Conservation (phyloP, 2,797 vertebrate genomes). For the Somateria mollissima region DNA sequence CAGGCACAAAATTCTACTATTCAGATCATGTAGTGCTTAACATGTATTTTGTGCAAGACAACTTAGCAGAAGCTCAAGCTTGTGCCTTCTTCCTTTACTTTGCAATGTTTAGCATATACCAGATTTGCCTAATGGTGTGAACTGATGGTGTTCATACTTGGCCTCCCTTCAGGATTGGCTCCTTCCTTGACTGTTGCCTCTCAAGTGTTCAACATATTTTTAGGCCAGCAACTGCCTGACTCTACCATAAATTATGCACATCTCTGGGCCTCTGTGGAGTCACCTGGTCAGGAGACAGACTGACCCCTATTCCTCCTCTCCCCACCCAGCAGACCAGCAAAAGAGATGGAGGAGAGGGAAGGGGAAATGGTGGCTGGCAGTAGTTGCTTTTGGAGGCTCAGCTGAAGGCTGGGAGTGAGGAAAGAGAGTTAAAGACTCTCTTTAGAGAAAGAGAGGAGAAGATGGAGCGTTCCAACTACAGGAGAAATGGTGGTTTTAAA, state of each 20-base stretch:
- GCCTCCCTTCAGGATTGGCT: not conserved
- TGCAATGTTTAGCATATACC: not conserved
- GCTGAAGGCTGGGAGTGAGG: not conserved
- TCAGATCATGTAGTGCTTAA: not conserved
- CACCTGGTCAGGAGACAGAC: not conserved
- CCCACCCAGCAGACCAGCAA: not conserved
- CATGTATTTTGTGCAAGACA: not conserved
- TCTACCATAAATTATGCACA: rapidly evolving
- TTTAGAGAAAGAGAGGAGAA: not conserved
- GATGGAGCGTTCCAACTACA: not conserved
- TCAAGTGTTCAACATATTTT: constrained; percentile 42
- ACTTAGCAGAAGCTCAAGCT: not conserved
- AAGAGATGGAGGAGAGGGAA: not conserved
- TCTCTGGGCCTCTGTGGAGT: not conserved
- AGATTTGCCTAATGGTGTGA: not conserved
- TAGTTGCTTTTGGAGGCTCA: not conserved
- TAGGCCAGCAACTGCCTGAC: not conserved
- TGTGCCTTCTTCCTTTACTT: not conserved
- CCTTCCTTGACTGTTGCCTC: not conserved
- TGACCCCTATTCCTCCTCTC: not conserved
- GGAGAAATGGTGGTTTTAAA: not conserved
- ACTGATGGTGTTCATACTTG: not conserved
- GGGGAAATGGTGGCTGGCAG: constrained; percentile 13
- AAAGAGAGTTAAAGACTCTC: not conserved
- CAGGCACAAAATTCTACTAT: not conserved